These are phyloP conservation scores for Tiliacea citrago DNA, from an alignment of 2,888 invertebrate species.

Conservation along the genomic window DNA sequence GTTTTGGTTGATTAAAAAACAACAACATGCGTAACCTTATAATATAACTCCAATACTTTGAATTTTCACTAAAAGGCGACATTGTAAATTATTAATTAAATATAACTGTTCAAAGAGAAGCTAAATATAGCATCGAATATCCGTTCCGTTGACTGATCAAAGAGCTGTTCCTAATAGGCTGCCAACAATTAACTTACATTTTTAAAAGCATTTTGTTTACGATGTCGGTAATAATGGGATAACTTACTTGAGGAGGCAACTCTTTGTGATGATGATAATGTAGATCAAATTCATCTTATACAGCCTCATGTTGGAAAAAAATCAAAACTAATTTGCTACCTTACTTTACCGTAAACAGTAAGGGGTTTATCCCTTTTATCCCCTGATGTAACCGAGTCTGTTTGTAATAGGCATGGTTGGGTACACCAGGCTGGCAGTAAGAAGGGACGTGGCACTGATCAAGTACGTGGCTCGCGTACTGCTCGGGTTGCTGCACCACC, in stretches of 20 bases:
- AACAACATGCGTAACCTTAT: not conserved
- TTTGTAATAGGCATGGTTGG: no score
- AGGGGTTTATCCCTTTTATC: no score
- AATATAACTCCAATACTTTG: not conserved
- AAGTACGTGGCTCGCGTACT: no score
- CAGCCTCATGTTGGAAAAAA: no score
- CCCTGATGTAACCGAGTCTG: no score
- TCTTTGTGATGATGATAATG: not conserved
- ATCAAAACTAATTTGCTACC: no score
- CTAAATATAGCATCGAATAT: conserved; percentile 57
- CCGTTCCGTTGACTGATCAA: conserved; percentile 55
- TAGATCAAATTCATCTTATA: not conserved
- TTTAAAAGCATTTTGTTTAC: conserved; percentile 46
- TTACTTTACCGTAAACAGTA: no score
- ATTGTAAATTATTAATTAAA: conserved; percentile 59
- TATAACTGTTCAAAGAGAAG: conserved; percentile 46
- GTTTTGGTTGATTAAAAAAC: not conserved
- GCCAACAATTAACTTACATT: conserved; percentile 58
- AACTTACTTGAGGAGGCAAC: not conserved
- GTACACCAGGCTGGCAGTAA: no score
- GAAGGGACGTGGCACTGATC: no score
- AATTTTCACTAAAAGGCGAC: conserved; percentile 19
- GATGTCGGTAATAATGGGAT: not conserved
- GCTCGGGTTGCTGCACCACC: no score
- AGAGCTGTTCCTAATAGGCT: conserved; percentile 42